A percentile compares a stretch with the other conserved stretches of the same genome.
phyloP scores from a whole-genome alignment of 2,888 invertebrate genomes.

The Eucera pruinosa region DNA sequence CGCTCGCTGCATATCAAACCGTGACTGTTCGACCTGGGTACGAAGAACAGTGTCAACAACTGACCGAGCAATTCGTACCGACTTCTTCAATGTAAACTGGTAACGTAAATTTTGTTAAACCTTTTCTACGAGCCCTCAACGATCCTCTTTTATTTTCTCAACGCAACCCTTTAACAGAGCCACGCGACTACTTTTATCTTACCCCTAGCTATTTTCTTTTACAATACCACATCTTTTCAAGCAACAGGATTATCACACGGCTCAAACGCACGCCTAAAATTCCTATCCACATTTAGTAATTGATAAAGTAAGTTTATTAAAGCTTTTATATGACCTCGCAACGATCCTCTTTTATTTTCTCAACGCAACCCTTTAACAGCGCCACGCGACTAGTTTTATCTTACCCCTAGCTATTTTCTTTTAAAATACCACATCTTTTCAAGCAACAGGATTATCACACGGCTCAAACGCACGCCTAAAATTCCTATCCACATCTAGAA shows the following conservation, averaged over 20 bases:
- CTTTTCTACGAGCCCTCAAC: too few relatives aligned
- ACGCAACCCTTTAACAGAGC: too few relatives aligned
- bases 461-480: too few relatives aligned
- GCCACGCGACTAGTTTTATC: conserved; percentile 9
- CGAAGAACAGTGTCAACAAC: conserved; percentile 46
- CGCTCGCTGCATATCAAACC: conserved; percentile 55
- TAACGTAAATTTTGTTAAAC: not conserved
- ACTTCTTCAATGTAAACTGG: conserved; percentile 5
- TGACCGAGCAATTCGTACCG: conserved; percentile 50
- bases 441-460: conserved; percentile 51
- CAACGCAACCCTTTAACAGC: too few relatives aligned
- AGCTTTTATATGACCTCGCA: too few relatives aligned
- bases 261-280: too few relatives aligned
- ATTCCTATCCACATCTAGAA: too few relatives aligned
- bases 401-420: conserved; percentile 24
- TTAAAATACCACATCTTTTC: conserved; percentile 34
- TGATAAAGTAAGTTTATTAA: not conserved
- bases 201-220: conserved; percentile 26
- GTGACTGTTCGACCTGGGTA: conserved; percentile 34
- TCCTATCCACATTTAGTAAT: too few relatives aligned
- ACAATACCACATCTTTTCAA: conserved; percentile 35
- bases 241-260: conserved; percentile 49
- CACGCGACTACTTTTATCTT: conserved; percentile 6
- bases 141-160: too few relatives aligned
- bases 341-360: too few relatives aligned